These are phyloP conservation scores for Nomada lathburiana DNA, from an alignment of 2,888 invertebrate genomes.

Conservation along the genomic window DNA sequence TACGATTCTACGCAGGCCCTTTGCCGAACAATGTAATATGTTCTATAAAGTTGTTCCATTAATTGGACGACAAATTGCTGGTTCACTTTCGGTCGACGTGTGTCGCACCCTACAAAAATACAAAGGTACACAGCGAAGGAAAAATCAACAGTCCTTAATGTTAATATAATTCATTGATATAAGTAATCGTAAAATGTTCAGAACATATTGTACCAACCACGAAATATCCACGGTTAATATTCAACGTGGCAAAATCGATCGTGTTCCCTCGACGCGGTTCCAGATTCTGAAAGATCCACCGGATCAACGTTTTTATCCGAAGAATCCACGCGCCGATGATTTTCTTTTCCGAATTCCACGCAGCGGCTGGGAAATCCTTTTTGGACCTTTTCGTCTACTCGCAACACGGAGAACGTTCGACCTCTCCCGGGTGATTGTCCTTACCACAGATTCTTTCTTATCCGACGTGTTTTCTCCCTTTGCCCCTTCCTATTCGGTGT, in stretches of 20 bases:
- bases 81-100: no score
- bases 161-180: no score
- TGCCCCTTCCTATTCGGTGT: neutral
- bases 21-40: no score
- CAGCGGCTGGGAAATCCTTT: constrained; percentile 31
- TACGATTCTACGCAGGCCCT: no score
- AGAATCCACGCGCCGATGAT: constrained; percentile 38
- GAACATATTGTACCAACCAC: no score
- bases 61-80: no score
- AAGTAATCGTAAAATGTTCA: no score
- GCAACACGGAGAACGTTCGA: constrained; percentile 42
- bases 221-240: no score
- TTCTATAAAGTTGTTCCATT: no score
- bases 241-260: neutral
- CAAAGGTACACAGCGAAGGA: no score
- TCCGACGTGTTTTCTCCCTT: constrained; percentile 45
- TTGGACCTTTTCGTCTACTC: constrained; percentile 35
- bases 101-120: no score
- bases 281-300: constrained; percentile 20
- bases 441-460: constrained; percentile 63
- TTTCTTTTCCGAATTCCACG: constrained; percentile 44
- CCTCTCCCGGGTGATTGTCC: constrained; percentile 62
- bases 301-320: constrained; percentile 22
- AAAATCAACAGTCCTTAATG: no score
- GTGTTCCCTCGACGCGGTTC: neutral